Percentiles rank a stretch among this genome's conserved stretches.
These are phyloP conservation scores for Himalopsyche japonica DNA, from an alignment of 2,888 invertebrate species.

Conservation along the genomic window DNA sequence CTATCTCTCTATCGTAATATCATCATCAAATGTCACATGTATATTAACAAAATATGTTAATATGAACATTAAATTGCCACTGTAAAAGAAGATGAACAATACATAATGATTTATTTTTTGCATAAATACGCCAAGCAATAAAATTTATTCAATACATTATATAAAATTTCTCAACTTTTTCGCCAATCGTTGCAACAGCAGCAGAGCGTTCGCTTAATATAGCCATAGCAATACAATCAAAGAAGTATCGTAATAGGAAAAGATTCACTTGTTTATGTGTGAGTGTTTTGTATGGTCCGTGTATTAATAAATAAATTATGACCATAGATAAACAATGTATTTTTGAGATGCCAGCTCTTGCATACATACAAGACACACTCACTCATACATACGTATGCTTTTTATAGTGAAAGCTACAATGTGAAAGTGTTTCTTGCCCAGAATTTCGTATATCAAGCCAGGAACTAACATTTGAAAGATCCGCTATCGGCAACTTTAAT, in stretches of 20 bases:
- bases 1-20: neutral
- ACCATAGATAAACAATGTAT: neutral
- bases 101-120: neutral
- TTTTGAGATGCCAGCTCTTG: neutral
- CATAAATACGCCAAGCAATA: neutral
- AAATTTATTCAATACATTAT: neutral
- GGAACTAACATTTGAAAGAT: conserved; percentile 34
- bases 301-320: neutral
- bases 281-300: neutral
- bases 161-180: neutral
- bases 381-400: conserved; percentile 16
- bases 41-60: neutral
- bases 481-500: neutral
- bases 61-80: neutral
- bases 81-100: neutral
- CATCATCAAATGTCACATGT: neutral
- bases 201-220: neutral
- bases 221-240: neutral
- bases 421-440: conserved; percentile 38
- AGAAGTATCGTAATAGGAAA: neutral
- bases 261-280: neutral
- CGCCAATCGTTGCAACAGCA: neutral
- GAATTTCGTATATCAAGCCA: conserved; percentile 33
- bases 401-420: conserved; percentile 35
- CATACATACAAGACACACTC: neutral